Evolutionary conservation across 2,888 invertebrate genomes (phyloP).

Genomic region (Drosophila lacicola): DNA sequence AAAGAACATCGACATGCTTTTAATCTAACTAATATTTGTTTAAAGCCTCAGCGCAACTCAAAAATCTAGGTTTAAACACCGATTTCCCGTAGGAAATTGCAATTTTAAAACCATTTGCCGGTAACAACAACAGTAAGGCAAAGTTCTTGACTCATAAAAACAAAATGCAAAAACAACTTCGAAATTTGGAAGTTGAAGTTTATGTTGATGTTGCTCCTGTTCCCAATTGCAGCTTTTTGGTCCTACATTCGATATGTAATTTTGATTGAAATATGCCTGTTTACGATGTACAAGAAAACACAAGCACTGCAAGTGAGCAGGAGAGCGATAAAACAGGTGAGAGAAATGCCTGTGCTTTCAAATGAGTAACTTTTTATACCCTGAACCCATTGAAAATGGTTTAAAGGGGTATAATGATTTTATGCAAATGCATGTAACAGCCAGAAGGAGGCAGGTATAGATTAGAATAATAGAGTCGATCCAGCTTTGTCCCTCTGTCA

Average conservation of each 20-base stretch:
- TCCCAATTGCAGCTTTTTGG: conserved; percentile 36
- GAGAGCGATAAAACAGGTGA: conserved; percentile 10
- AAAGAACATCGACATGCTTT: conserved; percentile 9
- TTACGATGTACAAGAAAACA: conserved; percentile 51
- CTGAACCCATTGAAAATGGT: no score
- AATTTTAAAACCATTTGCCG: conserved; percentile 63
- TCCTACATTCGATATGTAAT: conserved; percentile 66
- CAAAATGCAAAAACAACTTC: conserved; percentile 29
- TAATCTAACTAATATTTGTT: neutral
- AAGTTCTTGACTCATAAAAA: conserved; percentile 17
- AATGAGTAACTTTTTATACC: conserved; percentile 57
- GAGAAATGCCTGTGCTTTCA: conserved; percentile 46
- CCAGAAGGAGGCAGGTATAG: no score
- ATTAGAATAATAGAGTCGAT: no score
- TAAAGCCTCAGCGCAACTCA: neutral
- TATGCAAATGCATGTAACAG: no score
- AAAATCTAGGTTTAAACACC: conserved; percentile 59
- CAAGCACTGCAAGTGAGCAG: conserved; percentile 22
- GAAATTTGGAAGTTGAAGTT: conserved; percentile 38
- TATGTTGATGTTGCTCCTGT: conserved; percentile 27
- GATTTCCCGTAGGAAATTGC: conserved; percentile 79
- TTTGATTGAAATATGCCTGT: conserved; percentile 82
- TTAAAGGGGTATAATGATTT: no score
- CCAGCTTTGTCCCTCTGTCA: no score
- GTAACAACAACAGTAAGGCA: conserved; percentile 18